These are phyloP conservation scores for Boloria selene DNA, from an alignment of 2,888 invertebrate species.

Conservation along the genomic window DNA sequence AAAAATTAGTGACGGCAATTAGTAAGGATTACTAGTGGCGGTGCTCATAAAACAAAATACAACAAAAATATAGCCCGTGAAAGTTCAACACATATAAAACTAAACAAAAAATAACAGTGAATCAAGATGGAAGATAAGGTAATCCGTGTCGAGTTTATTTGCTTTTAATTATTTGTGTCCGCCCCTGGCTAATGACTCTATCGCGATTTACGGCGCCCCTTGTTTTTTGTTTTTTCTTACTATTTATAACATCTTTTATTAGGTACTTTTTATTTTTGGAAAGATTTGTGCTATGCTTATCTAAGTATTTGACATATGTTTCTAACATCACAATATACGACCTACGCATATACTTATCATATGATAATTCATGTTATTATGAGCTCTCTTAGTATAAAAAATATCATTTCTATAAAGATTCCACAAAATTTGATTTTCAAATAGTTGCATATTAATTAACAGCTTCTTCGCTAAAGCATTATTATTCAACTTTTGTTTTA, in stretches of 20 bases:
- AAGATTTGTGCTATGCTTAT: slow-evolving; percentile 3
- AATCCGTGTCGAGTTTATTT: slow-evolving; percentile 79
- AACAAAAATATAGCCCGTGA: slow-evolving; percentile 23
- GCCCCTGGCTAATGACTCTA: slow-evolving; percentile 80
- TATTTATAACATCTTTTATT: slow-evolving; percentile 61
- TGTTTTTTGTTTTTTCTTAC: slow-evolving; percentile 74
- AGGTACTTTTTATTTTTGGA: slow-evolving; percentile 44
- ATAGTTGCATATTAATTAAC: no score
- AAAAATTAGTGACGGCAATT: not conserved
- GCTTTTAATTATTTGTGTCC: slow-evolving; percentile 81
- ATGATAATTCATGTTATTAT: no score
- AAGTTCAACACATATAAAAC: slow-evolving; percentile 31
- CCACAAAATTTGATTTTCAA: no score
- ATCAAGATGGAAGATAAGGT: slow-evolving; percentile 72
- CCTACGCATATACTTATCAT: no score
- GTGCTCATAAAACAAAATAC: slow-evolving; percentile 2
- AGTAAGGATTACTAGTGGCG: not conserved
- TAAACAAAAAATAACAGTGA: slow-evolving; percentile 65
- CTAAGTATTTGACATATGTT: not conserved
- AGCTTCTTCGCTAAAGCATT: no score
- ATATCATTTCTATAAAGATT: no score
- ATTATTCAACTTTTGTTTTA: no score
- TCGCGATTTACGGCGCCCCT: slow-evolving; percentile 72
- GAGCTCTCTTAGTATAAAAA: no score
- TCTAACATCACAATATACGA: no score